Evolutionary conservation across 2,888 invertebrate genomes (phyloP).

Genomic region (Drosophila nigritarsus): DNA sequence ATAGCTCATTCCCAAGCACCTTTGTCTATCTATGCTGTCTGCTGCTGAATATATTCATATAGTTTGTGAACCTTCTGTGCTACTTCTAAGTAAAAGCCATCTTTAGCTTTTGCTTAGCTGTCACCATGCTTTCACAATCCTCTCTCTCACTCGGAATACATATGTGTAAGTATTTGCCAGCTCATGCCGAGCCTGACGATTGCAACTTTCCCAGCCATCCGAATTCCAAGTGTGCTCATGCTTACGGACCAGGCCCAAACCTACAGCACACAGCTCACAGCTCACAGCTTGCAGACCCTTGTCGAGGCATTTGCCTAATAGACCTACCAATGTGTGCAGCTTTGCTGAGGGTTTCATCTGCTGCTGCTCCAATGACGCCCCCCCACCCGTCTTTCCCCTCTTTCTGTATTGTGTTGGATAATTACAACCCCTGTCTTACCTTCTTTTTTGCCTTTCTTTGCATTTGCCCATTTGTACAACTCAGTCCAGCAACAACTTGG

Average conservation of each 20-base stretch:
- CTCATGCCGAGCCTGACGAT: conserved; percentile 42
- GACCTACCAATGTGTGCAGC: conserved; percentile 53
- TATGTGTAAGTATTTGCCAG: conserved; percentile 36
- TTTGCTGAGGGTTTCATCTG: conserved; percentile 47
- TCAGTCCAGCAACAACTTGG: conserved; percentile 47
- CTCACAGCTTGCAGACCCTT: background rate
- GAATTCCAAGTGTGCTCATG: conserved; percentile 27
- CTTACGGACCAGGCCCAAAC: background rate
- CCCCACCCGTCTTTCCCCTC: background rate
- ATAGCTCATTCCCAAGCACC: background rate
- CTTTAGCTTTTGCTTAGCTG: conserved; percentile 23
- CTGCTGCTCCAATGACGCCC: conserved; percentile 5
- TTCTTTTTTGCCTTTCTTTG: conserved; percentile 14
- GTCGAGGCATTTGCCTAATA: conserved; percentile 45
- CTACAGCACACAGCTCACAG: background rate
- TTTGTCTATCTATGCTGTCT: background rate
- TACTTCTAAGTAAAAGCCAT: conserved; percentile 29
- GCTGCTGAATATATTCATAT: conserved; percentile 3
- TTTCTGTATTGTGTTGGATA: conserved; percentile 35
- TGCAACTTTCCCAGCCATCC: conserved; percentile 48
- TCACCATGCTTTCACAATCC: conserved; percentile 33
- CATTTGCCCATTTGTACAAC: conserved; percentile 41
- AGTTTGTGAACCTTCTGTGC: conserved; percentile 7
- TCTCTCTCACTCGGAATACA: background rate
- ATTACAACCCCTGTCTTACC: conserved; percentile 58